A percentile compares a stretch with the other conserved stretches of the same genome.
phyloP scores from a whole-genome alignment of 2,113 vertebrate genomes.

The Myotis davidii region DNA sequence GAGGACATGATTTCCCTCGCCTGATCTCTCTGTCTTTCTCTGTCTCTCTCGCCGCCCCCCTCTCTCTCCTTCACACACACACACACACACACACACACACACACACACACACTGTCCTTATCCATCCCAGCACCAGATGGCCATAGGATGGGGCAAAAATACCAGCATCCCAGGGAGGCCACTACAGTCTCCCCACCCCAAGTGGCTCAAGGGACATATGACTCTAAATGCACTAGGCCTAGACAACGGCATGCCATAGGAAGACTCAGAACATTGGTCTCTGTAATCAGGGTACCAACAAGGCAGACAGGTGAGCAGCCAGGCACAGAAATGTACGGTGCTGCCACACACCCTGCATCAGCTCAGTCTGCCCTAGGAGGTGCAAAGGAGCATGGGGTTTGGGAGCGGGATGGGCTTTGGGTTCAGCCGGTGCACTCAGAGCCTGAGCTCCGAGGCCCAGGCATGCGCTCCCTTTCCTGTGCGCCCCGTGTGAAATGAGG shows the following conservation, averaged over 20 bases:
- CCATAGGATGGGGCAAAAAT: accelerated
- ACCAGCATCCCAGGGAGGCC: neutral
- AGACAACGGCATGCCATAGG: neutral
- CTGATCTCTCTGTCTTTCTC: neutral
- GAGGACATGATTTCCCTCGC: neutral
- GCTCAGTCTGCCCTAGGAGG: neutral
- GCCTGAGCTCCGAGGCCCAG: neutral
- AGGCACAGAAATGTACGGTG: neutral
- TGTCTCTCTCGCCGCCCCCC: neutral
- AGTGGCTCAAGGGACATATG: neutral
- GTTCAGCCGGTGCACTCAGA: neutral
- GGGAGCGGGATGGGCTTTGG: neutral
- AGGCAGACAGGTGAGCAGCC: neutral
- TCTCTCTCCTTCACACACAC: neutral
- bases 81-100: neutral
- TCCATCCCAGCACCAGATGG: neutral
- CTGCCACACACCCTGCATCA: neutral
- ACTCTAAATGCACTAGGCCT: neutral
- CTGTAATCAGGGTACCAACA: neutral
- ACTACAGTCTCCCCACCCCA: neutral
- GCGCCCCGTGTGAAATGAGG: neutral
- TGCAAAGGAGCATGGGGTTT: neutral
- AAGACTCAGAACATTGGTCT: neutral
- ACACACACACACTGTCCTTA: neutral
- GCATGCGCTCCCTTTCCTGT: neutral